phyloP scores from a whole-genome alignment of 2,888 invertebrate genomes.

The Pammene fasciana region DNA sequence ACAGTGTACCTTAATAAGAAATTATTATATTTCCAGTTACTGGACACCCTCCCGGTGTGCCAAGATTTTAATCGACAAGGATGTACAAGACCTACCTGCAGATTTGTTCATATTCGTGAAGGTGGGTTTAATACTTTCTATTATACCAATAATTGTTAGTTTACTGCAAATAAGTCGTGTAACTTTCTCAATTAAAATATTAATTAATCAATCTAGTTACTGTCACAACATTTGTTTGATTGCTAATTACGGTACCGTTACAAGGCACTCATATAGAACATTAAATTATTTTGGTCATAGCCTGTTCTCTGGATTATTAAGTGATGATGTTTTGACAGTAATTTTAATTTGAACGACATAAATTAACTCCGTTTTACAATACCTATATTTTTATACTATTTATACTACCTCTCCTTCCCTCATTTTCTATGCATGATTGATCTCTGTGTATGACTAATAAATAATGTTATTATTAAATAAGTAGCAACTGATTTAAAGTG shows the following conservation, averaged over 20 bases:
- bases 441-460: conserved; percentile 39
- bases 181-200: conserved; percentile 29
- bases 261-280: neutral
- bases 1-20: conserved; percentile 62
- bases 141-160: conserved; percentile 39
- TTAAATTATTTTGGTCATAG: neutral
- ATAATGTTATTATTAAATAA: conserved; percentile 12
- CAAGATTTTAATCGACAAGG: conserved; percentile 99
- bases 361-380: conserved; percentile 9
- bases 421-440: conserved; percentile 43
- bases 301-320: neutral
- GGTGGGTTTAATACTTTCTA: conserved; percentile 84
- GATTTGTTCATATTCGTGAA: conserved; percentile 98
- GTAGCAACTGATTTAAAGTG: conserved; percentile 29
- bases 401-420: conserved; percentile 37
- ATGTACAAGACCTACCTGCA: conserved; percentile 98
- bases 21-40: conserved; percentile 92
- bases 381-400: conserved; percentile 18
- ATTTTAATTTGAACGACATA: conserved; percentile 15
- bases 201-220: conserved; percentile 25
- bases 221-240: conserved; percentile 31
- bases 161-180: conserved; percentile 42
- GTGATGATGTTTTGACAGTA: conserved; percentile 30
- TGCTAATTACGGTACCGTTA: neutral
- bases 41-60: conserved; percentile 99